phyloP scores from a whole-genome alignment of 2,888 invertebrate species.

The Agapetus fuscipes region DNA sequence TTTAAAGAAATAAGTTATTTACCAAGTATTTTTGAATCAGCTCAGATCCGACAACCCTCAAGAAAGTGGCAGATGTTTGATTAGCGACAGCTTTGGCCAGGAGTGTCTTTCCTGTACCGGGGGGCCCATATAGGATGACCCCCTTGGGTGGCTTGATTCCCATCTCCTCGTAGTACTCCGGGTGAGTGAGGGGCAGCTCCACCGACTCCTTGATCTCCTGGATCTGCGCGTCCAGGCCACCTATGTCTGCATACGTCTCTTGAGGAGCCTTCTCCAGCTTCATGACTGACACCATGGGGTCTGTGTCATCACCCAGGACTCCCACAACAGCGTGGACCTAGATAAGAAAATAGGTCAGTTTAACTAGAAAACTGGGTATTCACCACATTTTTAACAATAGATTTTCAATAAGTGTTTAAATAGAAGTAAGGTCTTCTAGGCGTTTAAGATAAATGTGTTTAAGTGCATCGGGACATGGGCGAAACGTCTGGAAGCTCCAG shows the following conservation, averaged over 20 bases:
- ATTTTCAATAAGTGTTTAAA: no score
- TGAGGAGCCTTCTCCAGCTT: constrained; percentile 99
- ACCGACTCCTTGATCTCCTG: constrained; percentile 98
- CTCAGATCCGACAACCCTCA: constrained; percentile 98
- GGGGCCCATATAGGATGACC: constrained; percentile 95
- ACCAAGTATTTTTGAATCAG: constrained; percentile 96
- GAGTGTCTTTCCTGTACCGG: constrained; percentile 97
- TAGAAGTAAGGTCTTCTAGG: no score
- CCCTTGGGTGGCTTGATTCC: constrained; percentile 99
- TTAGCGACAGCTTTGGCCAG: constrained; percentile 99
- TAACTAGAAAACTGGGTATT: background rate
- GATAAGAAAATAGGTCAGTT: constrained; percentile 5
- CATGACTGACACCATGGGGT: constrained; percentile 99
- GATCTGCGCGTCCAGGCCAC: constrained; percentile 94
- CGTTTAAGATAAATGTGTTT: no score
- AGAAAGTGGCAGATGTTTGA: constrained; percentile 97
- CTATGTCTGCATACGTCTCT: constrained; percentile 98
- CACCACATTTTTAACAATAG: no score
- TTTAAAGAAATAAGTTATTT: no score
- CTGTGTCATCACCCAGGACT: constrained; percentile 96
- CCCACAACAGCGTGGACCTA: constrained; percentile 98
- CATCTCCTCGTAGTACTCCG: constrained; percentile 99
- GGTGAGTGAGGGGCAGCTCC: constrained; percentile 95
- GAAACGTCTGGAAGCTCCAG: no score
- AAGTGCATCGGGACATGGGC: no score